Conservation (phyloP, 2,113 vertebrate genomes). For the Micronycteris hirsuta region DNA sequence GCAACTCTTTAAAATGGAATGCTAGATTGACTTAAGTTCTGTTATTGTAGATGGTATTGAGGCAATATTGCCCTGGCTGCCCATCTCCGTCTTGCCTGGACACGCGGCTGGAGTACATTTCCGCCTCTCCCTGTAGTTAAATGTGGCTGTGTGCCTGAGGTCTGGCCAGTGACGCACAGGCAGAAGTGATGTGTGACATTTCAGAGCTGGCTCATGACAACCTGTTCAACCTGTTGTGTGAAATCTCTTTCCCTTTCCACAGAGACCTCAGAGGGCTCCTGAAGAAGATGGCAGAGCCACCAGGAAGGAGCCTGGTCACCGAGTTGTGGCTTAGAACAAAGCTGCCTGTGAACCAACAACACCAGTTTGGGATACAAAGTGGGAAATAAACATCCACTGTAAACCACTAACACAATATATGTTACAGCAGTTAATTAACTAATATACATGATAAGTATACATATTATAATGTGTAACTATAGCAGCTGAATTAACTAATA, state of each 20-base stretch:
- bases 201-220: background rate
- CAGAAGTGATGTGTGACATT: background rate
- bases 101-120: background rate
- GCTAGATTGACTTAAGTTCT: background rate
- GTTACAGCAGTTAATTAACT: background rate
- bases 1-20: background rate
- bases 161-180: background rate
- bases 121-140: background rate
- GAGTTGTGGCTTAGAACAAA: background rate
- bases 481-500: background rate
- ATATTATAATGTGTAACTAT: background rate
- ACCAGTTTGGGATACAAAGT: background rate
- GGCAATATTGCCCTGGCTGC: background rate
- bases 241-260: background rate
- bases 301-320: background rate
- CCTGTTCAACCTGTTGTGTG: background rate
- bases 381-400: background rate
- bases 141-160: background rate
- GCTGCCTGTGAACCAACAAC: background rate
- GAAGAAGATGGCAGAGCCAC: background rate
- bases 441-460: background rate
- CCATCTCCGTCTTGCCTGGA: background rate
- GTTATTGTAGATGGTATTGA: background rate
- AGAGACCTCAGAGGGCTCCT: background rate
- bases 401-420: background rate